A percentile compares a stretch with the other conserved stretches of the same genome.
phyloP scores from a whole-genome alignment of 2,888 invertebrate genomes.

The Ceratothoa steindachneri region DNA sequence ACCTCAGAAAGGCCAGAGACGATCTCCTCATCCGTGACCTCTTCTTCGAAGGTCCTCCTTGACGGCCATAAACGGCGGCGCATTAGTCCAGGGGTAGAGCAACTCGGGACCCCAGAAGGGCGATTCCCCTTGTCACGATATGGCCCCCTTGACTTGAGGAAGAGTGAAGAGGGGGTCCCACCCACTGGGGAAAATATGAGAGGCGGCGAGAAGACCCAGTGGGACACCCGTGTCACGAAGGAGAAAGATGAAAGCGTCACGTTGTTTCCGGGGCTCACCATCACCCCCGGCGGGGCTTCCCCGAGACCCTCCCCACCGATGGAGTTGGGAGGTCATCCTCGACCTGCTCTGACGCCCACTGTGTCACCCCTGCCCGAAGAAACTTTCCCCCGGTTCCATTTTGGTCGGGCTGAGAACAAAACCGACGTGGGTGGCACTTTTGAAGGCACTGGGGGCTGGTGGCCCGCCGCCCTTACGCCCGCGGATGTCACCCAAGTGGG shows the following conservation, averaged over 20 bases:
- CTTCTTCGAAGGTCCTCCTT: not conserved
- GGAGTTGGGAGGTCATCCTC: not conserved
- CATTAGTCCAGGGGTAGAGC: too few relatives aligned
- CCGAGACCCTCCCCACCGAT: not conserved
- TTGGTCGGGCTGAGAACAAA: constrained; percentile 12
- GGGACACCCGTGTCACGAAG: not conserved
- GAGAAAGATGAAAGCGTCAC: constrained; percentile 28
- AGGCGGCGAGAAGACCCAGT: not conserved
- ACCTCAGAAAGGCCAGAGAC: not conserved
- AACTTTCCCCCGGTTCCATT: constrained; percentile 40
- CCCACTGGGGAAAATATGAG: not conserved
- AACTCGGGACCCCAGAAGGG: too few relatives aligned
- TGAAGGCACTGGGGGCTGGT: not conserved
- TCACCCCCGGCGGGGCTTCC: constrained; percentile 31
- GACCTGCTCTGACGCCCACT: not conserved
- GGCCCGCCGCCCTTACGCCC: constrained; percentile 3
- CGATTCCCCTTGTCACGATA: too few relatives aligned
- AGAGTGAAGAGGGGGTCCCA: not conserved
- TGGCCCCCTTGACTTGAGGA: not conserved
- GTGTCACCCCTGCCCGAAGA: constrained; percentile 34
- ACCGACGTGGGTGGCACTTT: not conserved
- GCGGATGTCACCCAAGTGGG: constrained; percentile 24
- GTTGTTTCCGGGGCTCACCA: constrained; percentile 41
- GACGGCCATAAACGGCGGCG: not conserved
- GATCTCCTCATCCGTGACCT: not conserved